Evolutionary conservation across 2,797 vertebrate species (phyloP).

Genomic region (Labeo calbasu): DNA sequence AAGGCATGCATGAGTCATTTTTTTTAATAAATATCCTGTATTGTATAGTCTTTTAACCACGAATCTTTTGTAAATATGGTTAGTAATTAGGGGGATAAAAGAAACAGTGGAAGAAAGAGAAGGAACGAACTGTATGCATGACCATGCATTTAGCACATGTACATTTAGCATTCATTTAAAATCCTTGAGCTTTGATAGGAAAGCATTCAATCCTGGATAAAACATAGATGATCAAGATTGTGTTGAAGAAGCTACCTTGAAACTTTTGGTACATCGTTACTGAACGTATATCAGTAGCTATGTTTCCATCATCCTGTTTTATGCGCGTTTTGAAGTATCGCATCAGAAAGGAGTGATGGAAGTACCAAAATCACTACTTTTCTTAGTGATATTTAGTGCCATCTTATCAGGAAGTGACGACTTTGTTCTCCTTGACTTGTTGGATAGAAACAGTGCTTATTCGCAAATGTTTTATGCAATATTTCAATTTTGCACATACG

Average conservation of each 20-base stretch:
- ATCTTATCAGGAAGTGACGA: too few relatives aligned
- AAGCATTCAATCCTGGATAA: not conserved
- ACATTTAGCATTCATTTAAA: not conserved
- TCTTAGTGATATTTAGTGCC: too few relatives aligned
- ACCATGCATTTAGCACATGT: not conserved
- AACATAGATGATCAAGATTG: not conserved
- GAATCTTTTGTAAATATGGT: conserved; percentile 6
- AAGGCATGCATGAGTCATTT: conserved; percentile 64
- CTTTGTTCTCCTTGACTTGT: too few relatives aligned
- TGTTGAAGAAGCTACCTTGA: not conserved
- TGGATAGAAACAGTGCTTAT: too few relatives aligned
- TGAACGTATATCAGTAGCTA: not conserved
- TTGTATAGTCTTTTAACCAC: conserved; percentile 27
- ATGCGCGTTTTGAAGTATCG: too few relatives aligned
- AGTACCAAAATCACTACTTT: too few relatives aligned
- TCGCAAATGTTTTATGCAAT: too few relatives aligned
- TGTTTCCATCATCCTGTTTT: too few relatives aligned
- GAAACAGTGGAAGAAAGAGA: not conserved
- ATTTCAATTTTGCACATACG: too few relatives aligned
- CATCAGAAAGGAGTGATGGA: too few relatives aligned
- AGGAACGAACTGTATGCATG: not conserved
- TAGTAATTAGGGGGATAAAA: not conserved
- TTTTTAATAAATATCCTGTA: conserved; percentile 63
- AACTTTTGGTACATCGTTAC: not conserved
- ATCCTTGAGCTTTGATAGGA: not conserved